phyloP scores from a whole-genome alignment of 92 coral and sea anemone genomes.

The Zoanthus solanderi region DNA sequence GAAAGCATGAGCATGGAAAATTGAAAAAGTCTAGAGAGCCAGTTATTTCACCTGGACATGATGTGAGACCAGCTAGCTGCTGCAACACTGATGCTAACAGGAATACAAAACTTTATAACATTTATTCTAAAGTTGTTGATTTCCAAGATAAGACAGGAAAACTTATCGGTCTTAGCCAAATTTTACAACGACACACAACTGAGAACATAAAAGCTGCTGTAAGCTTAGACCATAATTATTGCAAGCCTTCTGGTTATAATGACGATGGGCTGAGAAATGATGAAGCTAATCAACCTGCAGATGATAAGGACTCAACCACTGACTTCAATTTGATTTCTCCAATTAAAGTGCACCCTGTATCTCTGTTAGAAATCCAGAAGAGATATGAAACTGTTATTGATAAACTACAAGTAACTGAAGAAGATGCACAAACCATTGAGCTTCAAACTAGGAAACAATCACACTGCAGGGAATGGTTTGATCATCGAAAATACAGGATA shows the following conservation, averaged over 20 bases:
- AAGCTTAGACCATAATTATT: slow-evolving; percentile 43
- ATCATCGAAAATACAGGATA: slow-evolving; percentile 22
- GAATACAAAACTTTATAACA: slow-evolving; percentile 53
- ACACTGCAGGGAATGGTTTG: slow-evolving; percentile 21
- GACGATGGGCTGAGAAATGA: slow-evolving; percentile 28
- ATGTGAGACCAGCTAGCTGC: slow-evolving; percentile 56
- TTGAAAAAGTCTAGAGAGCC: slow-evolving; percentile 37
- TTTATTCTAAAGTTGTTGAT: slow-evolving; percentile 43
- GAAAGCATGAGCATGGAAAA: slow-evolving; percentile 52
- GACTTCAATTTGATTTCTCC: slow-evolving; percentile 53
- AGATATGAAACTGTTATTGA: slow-evolving; percentile 41
- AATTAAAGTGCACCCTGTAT: slow-evolving; percentile 59
- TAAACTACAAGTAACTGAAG: slow-evolving; percentile 30
- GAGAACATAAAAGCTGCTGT: slow-evolving; percentile 43
- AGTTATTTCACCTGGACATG: slow-evolving; percentile 27
- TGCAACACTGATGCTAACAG: slow-evolving; percentile 17
- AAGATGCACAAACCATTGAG: slow-evolving; percentile 39
- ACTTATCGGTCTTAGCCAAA: slow-evolving; percentile 52
- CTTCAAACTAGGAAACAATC: slow-evolving; percentile 30
- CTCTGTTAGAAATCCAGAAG: slow-evolving; percentile 41
- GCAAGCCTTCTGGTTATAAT: slow-evolving; percentile 32
- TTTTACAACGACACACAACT: slow-evolving; percentile 49
- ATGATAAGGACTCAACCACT: slow-evolving; percentile 15
- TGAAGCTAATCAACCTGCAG: slow-evolving; percentile 36
- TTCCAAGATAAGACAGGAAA: slow-evolving; percentile 54